Evolutionary conservation across 2,797 vertebrate genomes (phyloP), one percentile per base, ranked within the genome.

Genomic region (Glossophaga mutica): DNA sequence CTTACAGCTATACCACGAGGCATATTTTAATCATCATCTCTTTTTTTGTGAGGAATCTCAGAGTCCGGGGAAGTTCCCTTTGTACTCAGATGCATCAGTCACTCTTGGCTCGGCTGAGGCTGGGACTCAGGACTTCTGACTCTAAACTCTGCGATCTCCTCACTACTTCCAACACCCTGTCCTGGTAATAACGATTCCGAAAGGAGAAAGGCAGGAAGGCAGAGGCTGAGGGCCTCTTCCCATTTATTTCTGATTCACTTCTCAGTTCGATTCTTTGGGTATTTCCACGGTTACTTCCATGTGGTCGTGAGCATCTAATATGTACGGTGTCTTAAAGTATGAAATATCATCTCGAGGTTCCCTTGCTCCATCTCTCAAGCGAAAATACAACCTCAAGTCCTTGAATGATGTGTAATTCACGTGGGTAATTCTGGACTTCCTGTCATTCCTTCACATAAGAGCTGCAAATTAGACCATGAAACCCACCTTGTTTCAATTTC

Each of bases 401-500:
- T 92, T 82, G 55, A 44, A 9, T n/a, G 15, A 9, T 78, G 42
- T 67, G 15, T 55, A 32, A 71, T 44, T 48, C 34, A 39, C 32
- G n/a, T 1, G 9, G 14, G 21, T n/a, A 46, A 39, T 55, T 42
- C 32, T 65, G 42, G n/a, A 37, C 7, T 78, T 52, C 26, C 34
- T 46, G 3, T 9, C 46, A 55, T n/a, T 21, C 24, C 57, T 87
- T 78, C 84, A 39, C 70, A 26, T 9, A 62, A 39, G 21, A 22
- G 0, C 6, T 87, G 21, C 9, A 81, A 65, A 92, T 29, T 79
- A 65, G 37, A 95, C 9, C 26, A 11, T 16, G 37, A 85, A 55
- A 93, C 91, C 0, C 16, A 97, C 97, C 95, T 92, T 26, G 0
- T 34, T 65, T 50, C 73, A 97, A 34, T 89, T 77, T 96, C 16